Percentiles rank a stretch among this genome's conserved stretches.
phyloP scores from a whole-genome alignment of 2,113 vertebrate species.

The Myiagra hebetior region DNA sequence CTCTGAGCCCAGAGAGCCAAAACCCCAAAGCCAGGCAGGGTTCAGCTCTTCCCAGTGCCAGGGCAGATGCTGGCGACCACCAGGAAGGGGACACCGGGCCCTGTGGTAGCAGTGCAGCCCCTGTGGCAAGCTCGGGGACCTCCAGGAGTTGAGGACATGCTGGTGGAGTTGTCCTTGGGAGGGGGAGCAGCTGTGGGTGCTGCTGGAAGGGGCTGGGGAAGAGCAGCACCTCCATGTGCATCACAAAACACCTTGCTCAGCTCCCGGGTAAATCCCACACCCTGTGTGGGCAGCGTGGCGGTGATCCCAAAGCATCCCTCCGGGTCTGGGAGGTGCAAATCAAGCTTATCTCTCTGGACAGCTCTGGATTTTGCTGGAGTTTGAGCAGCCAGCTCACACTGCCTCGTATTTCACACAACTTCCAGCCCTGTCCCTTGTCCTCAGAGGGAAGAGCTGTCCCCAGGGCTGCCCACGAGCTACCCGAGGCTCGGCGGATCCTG shows the following conservation, averaged over 20 bases:
- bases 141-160: not conserved
- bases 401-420: not conserved
- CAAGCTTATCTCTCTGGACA: not conserved
- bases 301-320: not conserved
- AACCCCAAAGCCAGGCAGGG: not conserved
- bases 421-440: not conserved
- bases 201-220: not conserved
- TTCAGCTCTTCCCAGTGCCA: not conserved
- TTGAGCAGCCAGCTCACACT: not conserved
- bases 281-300: rapidly evolving
- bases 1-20: not conserved
- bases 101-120: not conserved
- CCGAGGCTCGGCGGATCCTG: rapidly evolving
- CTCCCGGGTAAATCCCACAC: not conserved
- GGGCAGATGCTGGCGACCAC: not conserved
- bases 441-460: not conserved
- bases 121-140: not conserved
- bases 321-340: not conserved
- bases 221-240: not conserved
- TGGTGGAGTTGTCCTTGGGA: not conserved
- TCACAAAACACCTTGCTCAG: not conserved
- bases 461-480: not conserved
- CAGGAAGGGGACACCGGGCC: not conserved
- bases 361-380: not conserved
- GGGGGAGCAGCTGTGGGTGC: not conserved